Percentiles rank a stretch among this genome's conserved stretches.
Evolutionary conservation across 2,797 vertebrate genomes (phyloP).

Genomic region (Sphenopsis melanotis): DNA sequence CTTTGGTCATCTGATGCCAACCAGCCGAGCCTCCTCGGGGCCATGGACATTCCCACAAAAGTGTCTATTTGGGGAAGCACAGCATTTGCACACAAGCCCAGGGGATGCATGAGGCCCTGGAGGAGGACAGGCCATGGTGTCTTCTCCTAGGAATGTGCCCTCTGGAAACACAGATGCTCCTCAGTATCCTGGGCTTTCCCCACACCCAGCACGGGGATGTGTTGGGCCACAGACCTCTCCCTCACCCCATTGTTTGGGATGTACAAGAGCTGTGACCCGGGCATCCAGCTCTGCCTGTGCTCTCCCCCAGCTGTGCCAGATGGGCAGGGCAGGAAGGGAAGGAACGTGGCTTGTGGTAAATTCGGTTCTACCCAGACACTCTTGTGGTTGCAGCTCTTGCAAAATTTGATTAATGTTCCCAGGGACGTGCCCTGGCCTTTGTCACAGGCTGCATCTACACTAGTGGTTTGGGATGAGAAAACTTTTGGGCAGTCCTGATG

Average conservation of each 20-base stretch:
- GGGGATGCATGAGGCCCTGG: background rate
- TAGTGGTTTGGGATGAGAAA: background rate
- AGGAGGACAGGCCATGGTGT: background rate
- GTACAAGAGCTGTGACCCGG: accelerated
- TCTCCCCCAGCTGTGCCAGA: background rate
- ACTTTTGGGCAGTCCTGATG: background rate
- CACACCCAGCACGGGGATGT: accelerated
- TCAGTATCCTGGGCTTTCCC: background rate
- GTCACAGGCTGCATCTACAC: background rate
- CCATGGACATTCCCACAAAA: slow-evolving; percentile 57
- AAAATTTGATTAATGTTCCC: background rate
- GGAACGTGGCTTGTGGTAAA: background rate
- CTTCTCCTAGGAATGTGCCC: accelerated
- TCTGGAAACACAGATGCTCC: background rate
- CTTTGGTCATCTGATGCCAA: slow-evolving; percentile 49
- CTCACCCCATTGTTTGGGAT: background rate
- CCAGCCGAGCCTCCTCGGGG: background rate
- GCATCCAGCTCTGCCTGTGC: background rate
- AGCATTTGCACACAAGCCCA: background rate
- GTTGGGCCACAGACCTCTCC: background rate
- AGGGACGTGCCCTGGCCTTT: background rate
- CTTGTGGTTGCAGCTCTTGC: background rate
- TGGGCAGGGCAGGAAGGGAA: background rate
- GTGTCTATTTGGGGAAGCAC: slow-evolving; percentile 61
- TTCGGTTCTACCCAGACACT: background rate